A percentile compares a stretch with the other conserved stretches of the same genome.
These are phyloP conservation scores for Corvus cornix DNA, from an alignment of 2,113 vertebrate genomes.

Conservation along the genomic window DNA sequence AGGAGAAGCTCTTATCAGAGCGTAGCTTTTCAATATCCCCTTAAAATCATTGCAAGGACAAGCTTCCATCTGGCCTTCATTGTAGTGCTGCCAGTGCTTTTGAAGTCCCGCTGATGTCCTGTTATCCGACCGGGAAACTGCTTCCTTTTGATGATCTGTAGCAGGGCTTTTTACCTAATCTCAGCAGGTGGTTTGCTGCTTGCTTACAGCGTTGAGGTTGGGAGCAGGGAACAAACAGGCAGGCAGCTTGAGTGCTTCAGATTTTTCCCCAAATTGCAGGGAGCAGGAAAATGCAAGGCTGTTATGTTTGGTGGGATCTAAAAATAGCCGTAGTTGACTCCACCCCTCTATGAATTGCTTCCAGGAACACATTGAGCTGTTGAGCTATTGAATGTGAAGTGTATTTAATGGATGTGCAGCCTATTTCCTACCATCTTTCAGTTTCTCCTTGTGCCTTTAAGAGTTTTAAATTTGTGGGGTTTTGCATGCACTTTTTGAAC, in stretches of 20 bases:
- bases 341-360: background rate
- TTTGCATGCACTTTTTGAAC: background rate
- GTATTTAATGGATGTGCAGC: background rate
- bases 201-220: background rate
- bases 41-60: background rate
- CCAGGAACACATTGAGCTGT: background rate
- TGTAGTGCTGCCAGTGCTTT: background rate
- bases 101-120: background rate
- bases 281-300: background rate
- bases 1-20: background rate
- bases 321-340: conserved; percentile 9
- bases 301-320: background rate
- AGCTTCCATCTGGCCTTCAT: background rate
- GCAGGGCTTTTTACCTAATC: background rate
- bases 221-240: background rate
- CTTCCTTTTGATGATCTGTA: background rate
- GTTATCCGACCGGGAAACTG: background rate
- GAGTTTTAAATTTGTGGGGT: background rate
- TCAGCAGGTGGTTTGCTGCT: background rate
- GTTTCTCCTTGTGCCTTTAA: background rate
- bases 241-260: background rate
- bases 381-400: background rate
- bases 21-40: background rate
- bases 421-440: background rate
- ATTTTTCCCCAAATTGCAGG: background rate